Percentiles rank a stretch among this genome's conserved stretches.
These are phyloP conservation scores for Cephus rjabovi DNA, from an alignment of 2,888 invertebrate species.

Conservation along the genomic window DNA sequence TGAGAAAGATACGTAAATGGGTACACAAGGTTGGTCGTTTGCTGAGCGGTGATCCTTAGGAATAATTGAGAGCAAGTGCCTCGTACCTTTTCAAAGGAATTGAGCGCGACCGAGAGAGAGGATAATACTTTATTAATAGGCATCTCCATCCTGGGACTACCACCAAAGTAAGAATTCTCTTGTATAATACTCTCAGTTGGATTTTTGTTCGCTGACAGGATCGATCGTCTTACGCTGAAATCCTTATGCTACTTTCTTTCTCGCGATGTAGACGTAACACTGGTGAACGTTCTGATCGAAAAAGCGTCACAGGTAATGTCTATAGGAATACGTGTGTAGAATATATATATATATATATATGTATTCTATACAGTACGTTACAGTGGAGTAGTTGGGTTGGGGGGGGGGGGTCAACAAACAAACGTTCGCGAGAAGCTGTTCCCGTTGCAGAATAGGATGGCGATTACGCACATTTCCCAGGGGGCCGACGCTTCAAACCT, in stretches of 20 bases:
- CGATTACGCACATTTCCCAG: conserved; percentile 65
- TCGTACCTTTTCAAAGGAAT: background rate
- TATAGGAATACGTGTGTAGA: background rate
- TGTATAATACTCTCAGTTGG: background rate
- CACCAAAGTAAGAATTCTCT: background rate
- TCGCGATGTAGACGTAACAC: background rate
- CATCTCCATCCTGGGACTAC: background rate
- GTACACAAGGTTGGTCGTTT: background rate
- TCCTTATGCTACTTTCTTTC: background rate
- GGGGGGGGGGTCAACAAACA: conserved; percentile 36
- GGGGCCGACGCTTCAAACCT: conserved; percentile 49
- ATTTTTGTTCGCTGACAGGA: background rate
- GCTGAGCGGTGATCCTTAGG: background rate
- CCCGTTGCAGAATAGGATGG: conserved; percentile 49
- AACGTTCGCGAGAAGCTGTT: conserved; percentile 44
- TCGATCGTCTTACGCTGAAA: background rate
- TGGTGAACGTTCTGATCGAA: background rate
- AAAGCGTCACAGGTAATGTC: background rate
- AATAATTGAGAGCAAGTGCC: background rate
- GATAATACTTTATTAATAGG: background rate
- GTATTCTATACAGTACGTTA: background rate
- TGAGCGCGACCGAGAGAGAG: background rate
- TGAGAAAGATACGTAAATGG: background rate
- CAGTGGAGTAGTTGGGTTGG: too few species aligned
- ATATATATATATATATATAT: background rate